Base-by-base conservation (phyloP, 2,888 invertebrate species). In the Drosophila maculinotata region DNA sequence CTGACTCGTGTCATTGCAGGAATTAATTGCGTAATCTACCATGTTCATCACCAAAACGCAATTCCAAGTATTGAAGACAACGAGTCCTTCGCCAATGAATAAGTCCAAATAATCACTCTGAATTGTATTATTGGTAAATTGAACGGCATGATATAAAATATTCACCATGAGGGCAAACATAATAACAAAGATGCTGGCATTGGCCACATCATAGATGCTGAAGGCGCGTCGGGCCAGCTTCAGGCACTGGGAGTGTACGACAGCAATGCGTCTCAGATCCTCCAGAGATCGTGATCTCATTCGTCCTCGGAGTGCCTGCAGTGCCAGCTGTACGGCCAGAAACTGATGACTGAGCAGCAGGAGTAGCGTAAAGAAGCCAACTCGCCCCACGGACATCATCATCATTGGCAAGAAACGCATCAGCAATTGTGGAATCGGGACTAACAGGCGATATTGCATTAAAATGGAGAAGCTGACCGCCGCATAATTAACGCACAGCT, bases 61-160 rank as follows among this genome's bases (percentile, higher is more conserved):
- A 4, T 53, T 66, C 42, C 56, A 64, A 3, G 63, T 9, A 12
- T 48, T 76, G n/a, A 41, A 31, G 0, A 31, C 0, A 0, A 76
- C 17, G 9, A 87, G 52, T 0, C 44, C 45, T 0, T 54, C 30
- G 4, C 85, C 87, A 10, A 64, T 9, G 0, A 70, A 0, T 0
- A 8, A 0, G 4, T 57, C 52, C 47, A 41, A 48, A 1, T 1
- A 1, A 4, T 62, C 20, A 0, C 72, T 38, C 8, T 66, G 15
- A 1, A 82, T 63, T 2, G 54, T 51, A 0, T 28, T 3, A 8
- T 86, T 80, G 4, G 12, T 2, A 14, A 53, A 78, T 28, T 76
- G 74, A 0, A 89, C 69, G 3, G 72, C 74, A 12, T 80, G 74
- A 31, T 89, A 89, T 1, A 87, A 36, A 1, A 80, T 60, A 14